Evolutionary conservation across 2,888 invertebrate genomes (phyloP).

Genomic region (Troides helena): DNA sequence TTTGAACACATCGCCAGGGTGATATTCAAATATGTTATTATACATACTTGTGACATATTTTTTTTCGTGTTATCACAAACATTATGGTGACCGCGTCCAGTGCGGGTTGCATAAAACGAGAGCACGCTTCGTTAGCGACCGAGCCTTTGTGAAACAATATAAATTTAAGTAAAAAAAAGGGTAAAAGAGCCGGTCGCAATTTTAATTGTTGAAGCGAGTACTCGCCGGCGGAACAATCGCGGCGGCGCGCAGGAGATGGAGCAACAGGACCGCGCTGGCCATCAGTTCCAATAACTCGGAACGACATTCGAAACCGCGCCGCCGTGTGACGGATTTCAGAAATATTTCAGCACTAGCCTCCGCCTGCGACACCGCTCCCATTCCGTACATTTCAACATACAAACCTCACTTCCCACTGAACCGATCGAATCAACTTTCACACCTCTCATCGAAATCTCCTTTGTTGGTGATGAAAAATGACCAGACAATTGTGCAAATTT

Average conservation of each 20-base stretch:
- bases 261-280: slow-evolving; percentile 14
- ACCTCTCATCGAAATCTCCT: too few relatives aligned
- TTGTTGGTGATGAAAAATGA: too few relatives aligned
- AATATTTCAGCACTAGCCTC: slow-evolving; percentile 41
- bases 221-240: slow-evolving; percentile 16
- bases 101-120: not conserved
- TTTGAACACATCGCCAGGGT: too few relatives aligned
- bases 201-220: slow-evolving; percentile 24
- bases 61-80: slow-evolving; percentile 15
- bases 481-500: too few relatives aligned
- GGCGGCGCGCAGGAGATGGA: not conserved
- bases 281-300: slow-evolving; percentile 42
- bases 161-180: not conserved
- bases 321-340: slow-evolving; percentile 51
- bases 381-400: too few relatives aligned
- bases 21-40: too few relatives aligned
- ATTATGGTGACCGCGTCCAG: too few relatives aligned
- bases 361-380: too few relatives aligned
- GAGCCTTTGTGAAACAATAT: slow-evolving; percentile 19
- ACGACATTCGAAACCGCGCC: slow-evolving; percentile 40
- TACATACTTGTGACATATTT: too few relatives aligned
- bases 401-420: too few relatives aligned
- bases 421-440: too few relatives aligned
- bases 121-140: slow-evolving; percentile 16
- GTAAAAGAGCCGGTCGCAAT: slow-evolving; percentile 5